phyloP scores from a whole-genome alignment of 2,113 vertebrate genomes.

The Caretta caretta region DNA sequence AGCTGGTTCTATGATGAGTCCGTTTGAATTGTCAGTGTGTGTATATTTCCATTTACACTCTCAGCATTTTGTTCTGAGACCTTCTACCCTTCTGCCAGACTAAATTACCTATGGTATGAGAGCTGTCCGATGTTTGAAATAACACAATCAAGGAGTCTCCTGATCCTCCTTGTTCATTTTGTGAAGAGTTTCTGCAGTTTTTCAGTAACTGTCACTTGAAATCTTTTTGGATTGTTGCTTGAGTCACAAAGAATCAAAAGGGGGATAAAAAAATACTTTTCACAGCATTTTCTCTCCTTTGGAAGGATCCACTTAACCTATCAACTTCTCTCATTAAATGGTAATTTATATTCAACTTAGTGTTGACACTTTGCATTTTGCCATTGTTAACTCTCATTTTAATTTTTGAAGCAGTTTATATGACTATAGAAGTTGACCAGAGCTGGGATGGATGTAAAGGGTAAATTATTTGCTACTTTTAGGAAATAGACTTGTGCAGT shows the following conservation, averaged over 20 bases:
- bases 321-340: neutral
- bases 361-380: constrained; percentile 45
- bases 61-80: constrained; percentile 61
- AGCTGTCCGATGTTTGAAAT: constrained; percentile 37
- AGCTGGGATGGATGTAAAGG: neutral
- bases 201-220: constrained; percentile 33
- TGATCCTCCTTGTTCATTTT: constrained; percentile 27
- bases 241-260: neutral
- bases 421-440: neutral
- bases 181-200: neutral
- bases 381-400: constrained; percentile 23
- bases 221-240: neutral
- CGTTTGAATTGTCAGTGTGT: constrained; percentile 53
- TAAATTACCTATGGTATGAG: constrained; percentile 50
- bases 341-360: constrained; percentile 40
- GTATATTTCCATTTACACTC: constrained; percentile 57
- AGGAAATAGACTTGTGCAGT: neutral
- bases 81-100: constrained; percentile 61
- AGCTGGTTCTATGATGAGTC: constrained; percentile 57
- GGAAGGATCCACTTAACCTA: constrained; percentile 2
- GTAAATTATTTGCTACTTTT: neutral
- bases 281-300: neutral
- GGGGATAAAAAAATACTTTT: constrained; percentile 18
- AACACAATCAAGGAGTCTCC: constrained; percentile 2
- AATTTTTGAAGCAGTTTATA: constrained; percentile 23